phyloP scores from a whole-genome alignment of 2,888 invertebrate genomes.

The Branchipolynoe longqiensis region DNA sequence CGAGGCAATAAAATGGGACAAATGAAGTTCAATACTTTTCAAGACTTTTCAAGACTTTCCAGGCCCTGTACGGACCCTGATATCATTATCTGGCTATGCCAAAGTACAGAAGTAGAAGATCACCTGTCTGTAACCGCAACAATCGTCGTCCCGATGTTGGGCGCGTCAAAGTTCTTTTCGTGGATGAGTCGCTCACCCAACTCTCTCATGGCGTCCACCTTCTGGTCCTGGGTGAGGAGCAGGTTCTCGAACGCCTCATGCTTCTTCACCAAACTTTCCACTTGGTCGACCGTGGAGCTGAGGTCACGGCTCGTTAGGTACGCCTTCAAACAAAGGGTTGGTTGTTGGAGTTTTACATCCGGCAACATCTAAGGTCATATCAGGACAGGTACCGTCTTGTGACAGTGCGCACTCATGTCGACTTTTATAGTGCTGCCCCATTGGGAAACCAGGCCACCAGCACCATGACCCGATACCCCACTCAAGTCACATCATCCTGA shows the following conservation, averaged over 20 bases:
- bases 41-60: too few relatives aligned
- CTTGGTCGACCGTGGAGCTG: slow-evolving; percentile 98
- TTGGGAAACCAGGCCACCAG: too few relatives aligned
- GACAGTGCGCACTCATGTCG: too few relatives aligned
- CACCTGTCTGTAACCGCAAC: slow-evolving; percentile 85
- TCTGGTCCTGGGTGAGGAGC: slow-evolving; percentile 97
- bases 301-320: slow-evolving; percentile 87
- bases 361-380: too few relatives aligned
- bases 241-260: slow-evolving; percentile 99
- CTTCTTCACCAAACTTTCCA: slow-evolving; percentile 98
- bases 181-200: slow-evolving; percentile 93
- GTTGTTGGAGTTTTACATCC: too few relatives aligned
- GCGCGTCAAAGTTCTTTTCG: slow-evolving; percentile 93
- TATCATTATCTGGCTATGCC: neutral
- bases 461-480: too few relatives aligned
- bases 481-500: too few relatives aligned
- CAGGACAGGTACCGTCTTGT: too few relatives aligned
- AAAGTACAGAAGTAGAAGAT: neutral
- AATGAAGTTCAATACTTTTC: too few relatives aligned
- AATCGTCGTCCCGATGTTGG: slow-evolving; percentile 89
- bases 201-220: slow-evolving; percentile 84
- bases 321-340: slow-evolving; percentile 71
- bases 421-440: too few relatives aligned
- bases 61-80: too few relatives aligned
- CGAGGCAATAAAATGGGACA: too few relatives aligned